Base-by-base conservation (phyloP, 1,140 invertebrate genomes). In the Drosophila neocordata region DNA sequence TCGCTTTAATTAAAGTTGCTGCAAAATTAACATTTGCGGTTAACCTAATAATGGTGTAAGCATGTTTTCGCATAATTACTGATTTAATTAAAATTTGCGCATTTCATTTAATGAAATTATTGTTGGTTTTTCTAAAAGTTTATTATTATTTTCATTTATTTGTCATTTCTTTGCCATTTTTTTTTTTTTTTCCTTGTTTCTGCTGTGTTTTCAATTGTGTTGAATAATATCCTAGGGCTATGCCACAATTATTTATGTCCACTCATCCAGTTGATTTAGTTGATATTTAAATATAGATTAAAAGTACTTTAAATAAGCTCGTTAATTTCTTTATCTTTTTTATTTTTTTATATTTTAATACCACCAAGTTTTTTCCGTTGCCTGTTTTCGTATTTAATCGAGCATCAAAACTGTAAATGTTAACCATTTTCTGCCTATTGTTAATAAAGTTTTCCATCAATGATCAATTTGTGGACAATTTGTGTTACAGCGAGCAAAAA, bases 41-140 rank as follows among this genome's bases (percentile, higher is more conserved):
- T 69, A 35, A 44, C 51, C 67, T 51, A 57, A 83, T 69, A 51
- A 56, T 60, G 41, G 41, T 48, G 61, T 68, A 44, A 69, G 55
- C 79, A 56, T 73, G 72, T 69, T 61, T 69, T 59, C 52, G 72
- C 72, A 78, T 83, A 84, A 84, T 83, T 80, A 74, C 69, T 68
- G 66, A 77, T 84, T 84, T 77, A 81, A 85, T 84, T 84, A 80
- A 85, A 85, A 80, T 74, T 66, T 38, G 64, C 63, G 56, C 73
- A 77, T 67, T 67, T 64, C 63, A 85, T 74, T 80, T 52, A 84
- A 63, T 13, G 7, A 24, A 67, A 37, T 44, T 56, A 63, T 66
- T 38, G 20, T 34, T 48, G 2, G 20, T 37, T 52, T 44, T 52
- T 38, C n/a, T 37, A 11, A 37, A 22, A 35, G 15, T 18, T 51